Evolutionary conservation across 2,113 vertebrate genomes (phyloP).

Genomic region (Cryptomyrus ogoouensis): DNA sequence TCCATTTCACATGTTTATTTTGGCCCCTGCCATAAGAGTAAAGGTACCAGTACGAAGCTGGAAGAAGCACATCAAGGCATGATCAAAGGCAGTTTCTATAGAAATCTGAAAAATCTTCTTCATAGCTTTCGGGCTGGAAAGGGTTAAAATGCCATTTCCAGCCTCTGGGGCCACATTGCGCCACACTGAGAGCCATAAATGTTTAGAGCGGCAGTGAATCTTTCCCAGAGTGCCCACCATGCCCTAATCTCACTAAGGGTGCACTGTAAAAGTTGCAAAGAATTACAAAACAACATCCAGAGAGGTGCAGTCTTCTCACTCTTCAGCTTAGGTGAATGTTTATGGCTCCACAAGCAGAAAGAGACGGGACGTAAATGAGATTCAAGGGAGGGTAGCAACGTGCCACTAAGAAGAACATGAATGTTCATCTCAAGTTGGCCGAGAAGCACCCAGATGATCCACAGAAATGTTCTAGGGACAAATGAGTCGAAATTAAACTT

Average conservation of each 20-base stretch:
- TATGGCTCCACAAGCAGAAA: neutral
- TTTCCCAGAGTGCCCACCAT: neutral
- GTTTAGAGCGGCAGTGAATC: neutral
- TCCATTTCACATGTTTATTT: neutral
- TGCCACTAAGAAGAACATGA: neutral
- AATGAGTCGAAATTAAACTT: neutral
- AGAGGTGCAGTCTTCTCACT: neutral
- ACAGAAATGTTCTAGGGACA: neutral
- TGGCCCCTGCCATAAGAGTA: neutral
- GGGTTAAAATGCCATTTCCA: neutral
- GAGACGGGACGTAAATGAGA: neutral
- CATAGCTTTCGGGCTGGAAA: neutral
- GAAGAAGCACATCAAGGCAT: neutral
- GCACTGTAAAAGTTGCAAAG: neutral
- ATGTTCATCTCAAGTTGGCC: neutral
- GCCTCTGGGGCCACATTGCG: neutral
- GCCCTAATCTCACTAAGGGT: neutral
- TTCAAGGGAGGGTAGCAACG: neutral
- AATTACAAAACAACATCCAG: neutral
- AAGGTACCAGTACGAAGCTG: neutral
- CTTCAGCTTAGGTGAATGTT: neutral
- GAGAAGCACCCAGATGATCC: neutral
- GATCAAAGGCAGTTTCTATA: neutral
- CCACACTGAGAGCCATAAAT: neutral
- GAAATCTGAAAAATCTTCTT: neutral